Evolutionary conservation across 2,797 vertebrate genomes (phyloP).

Genomic region (Sebastes nivosus): DNA sequence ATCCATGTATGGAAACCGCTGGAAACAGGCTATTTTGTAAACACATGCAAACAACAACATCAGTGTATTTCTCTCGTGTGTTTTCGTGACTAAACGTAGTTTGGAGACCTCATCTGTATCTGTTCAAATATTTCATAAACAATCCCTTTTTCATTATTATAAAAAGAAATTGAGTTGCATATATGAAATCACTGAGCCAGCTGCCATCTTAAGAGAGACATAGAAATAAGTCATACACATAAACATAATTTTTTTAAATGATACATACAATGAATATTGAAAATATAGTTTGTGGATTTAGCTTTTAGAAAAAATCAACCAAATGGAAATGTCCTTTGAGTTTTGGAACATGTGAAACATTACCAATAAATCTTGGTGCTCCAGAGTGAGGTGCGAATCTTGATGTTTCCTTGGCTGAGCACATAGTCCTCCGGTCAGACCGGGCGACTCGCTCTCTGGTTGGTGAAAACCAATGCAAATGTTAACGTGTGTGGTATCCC

Average conservation of each 20-base stretch:
- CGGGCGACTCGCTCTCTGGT: neutral
- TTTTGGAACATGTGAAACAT: too few relatives aligned
- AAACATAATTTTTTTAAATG: too few relatives aligned
- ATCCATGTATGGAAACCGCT: too few relatives aligned
- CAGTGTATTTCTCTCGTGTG: too few relatives aligned
- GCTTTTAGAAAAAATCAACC: too few relatives aligned
- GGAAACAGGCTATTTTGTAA: too few relatives aligned
- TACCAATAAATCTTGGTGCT: neutral
- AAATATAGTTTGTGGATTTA: neutral
- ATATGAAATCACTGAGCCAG: neutral
- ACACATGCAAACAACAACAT: too few relatives aligned
- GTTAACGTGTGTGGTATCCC: neutral
- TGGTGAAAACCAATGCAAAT: conserved; percentile 11
- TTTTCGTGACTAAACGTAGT: too few relatives aligned
- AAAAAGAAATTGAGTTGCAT: neutral
- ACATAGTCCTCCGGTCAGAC: neutral
- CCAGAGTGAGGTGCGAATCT: neutral
- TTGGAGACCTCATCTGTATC: neutral
- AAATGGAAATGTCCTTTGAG: too few relatives aligned
- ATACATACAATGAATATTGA: neutral
- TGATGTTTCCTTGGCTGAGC: neutral
- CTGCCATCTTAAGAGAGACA: neutral
- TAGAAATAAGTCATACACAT: too few relatives aligned
- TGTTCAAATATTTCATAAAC: neutral
- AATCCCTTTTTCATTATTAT: neutral